A percentile compares a stretch with the other conserved stretches of the same genome.
Conservation (phyloP, 2,888 invertebrate genomes). For the Agonopterix alstromeriana region DNA sequence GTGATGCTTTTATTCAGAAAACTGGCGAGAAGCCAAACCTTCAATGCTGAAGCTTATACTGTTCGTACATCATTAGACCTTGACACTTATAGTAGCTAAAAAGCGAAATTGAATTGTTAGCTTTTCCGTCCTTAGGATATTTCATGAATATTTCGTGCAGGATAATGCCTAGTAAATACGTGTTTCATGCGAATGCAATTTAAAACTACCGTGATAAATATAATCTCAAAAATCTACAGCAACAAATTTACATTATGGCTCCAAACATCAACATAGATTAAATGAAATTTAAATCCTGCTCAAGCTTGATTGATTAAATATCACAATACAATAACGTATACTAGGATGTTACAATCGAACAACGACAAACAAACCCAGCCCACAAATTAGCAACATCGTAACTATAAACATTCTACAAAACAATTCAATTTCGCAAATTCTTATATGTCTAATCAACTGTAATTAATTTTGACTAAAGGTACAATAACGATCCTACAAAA, state of each 20-base stretch:
- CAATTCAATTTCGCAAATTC: constrained; percentile 58
- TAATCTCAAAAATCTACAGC: constrained; percentile 42
- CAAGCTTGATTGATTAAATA: too few species aligned
- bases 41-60: constrained; percentile 56
- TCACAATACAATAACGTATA: too few species aligned
- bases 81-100: constrained; percentile 60
- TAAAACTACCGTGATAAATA: constrained; percentile 58
- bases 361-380: constrained; percentile 2
- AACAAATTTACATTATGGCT: constrained; percentile 25
- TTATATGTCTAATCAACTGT: constrained; percentile 24
- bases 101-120: constrained; percentile 76
- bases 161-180: constrained; percentile 29
- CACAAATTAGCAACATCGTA: constrained; percentile 12
- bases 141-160: constrained; percentile 57
- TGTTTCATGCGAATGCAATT: constrained; percentile 59
- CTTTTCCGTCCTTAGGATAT: constrained; percentile 64
- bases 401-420: constrained; percentile 23
- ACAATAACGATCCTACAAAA: constrained; percentile 4
- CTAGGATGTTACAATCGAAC: too few species aligned
- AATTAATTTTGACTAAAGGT: constrained; percentile 1
- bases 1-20: constrained; percentile 42
- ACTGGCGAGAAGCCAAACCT: constrained; percentile 61
- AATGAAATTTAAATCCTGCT: too few species aligned
- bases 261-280: constrained; percentile 1
- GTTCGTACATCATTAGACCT: constrained; percentile 49